phyloP scores from a whole-genome alignment of 2,888 invertebrate genomes.

The Chymomyza procnemis region DNA sequence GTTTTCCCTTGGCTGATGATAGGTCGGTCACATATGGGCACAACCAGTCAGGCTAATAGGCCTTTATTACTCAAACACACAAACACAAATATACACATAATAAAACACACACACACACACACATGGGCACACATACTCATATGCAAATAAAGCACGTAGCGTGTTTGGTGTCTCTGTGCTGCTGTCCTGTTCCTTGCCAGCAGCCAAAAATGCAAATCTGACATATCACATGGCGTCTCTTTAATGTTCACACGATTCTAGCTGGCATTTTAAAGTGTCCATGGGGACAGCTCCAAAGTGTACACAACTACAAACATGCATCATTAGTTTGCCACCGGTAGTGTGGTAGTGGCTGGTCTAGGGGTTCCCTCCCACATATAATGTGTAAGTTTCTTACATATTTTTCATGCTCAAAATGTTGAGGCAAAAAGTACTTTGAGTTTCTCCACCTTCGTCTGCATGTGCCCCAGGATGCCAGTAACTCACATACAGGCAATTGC shows the following conservation, averaged over 20 bases:
- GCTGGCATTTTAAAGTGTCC: conserved; percentile 65
- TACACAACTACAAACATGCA: conserved; percentile 14
- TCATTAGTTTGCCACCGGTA: conserved; percentile 45
- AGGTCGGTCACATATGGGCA: conserved; percentile 27
- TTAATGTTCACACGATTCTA: conserved; percentile 47
- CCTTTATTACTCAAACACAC: conserved; percentile 39
- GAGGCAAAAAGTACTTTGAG: background rate
- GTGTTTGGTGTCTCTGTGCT: background rate
- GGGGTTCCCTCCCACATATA: conserved; percentile 36
- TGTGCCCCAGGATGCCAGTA: background rate
- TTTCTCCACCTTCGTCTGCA: no score
- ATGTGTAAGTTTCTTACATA: background rate
- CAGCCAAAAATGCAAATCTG: conserved; percentile 56
- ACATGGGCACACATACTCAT: conserved; percentile 8
- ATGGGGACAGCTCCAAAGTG: conserved; percentile 32
- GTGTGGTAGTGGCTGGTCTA: no score
- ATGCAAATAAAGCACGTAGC: conserved; percentile 1
- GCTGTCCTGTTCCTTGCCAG: background rate
- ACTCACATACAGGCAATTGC: background rate
- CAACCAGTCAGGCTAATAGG: conserved; percentile 49
- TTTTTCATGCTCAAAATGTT: conserved; percentile 4
- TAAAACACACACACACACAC: conserved; percentile 4
- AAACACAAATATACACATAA: background rate
- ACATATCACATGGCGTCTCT: conserved; percentile 38
- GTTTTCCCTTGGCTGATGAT: conserved; percentile 9